Evolutionary conservation across 2,113 vertebrate species (phyloP).

Genomic region (Saguinus imperator): DNA sequence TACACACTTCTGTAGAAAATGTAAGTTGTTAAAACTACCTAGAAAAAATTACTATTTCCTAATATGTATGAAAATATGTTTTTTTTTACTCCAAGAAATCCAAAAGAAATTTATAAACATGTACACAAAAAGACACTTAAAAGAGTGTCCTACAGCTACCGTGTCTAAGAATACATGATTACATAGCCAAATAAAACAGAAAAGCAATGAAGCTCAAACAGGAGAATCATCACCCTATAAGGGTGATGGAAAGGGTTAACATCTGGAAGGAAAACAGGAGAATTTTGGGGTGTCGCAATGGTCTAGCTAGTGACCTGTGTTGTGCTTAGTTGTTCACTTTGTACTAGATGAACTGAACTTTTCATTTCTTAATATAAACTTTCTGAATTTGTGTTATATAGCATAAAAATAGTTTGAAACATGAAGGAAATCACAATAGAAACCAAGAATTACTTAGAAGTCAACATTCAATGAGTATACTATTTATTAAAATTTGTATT

Average conservation of each 20-base stretch:
- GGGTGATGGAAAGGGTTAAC: neutral
- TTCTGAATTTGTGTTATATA: neutral
- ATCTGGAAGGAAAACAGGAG: neutral
- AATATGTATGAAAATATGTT: neutral
- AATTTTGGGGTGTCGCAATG: neutral
- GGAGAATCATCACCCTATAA: neutral
- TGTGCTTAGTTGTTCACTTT: neutral
- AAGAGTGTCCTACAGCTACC: neutral
- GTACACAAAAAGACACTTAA: neutral
- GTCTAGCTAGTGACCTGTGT: neutral
- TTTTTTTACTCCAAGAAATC: neutral
- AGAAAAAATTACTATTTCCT: neutral
- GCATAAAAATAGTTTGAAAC: neutral
- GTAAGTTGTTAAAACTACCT: neutral
- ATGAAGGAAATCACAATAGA: neutral
- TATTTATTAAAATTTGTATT: neutral
- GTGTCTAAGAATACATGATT: neutral
- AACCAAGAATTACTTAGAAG: neutral
- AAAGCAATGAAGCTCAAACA: neutral
- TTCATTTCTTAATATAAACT: neutral
- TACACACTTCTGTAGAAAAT: neutral
- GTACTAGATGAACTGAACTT: neutral
- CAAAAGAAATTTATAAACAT: neutral
- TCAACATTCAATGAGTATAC: neutral
- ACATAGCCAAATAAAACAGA: neutral